Evolutionary conservation across 2,888 invertebrate species (phyloP).

Genomic region (Pristionchus arcanus): DNA sequence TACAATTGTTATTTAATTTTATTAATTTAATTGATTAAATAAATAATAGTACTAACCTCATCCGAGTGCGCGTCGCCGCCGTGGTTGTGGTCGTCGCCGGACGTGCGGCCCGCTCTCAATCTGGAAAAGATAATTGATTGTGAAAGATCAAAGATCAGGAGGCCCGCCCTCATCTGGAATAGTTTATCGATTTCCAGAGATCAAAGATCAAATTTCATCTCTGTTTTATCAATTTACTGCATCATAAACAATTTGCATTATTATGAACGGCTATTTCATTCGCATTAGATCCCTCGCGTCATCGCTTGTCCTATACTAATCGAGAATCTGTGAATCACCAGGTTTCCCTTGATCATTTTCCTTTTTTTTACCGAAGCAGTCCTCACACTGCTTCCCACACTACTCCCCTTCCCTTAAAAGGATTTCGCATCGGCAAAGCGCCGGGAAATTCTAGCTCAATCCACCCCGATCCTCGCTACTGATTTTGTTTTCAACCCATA

Average conservation of each 20-base stretch:
- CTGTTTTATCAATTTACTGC: neutral
- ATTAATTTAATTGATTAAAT: neutral
- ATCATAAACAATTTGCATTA: neutral
- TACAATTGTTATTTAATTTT: neutral
- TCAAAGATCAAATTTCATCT: neutral
- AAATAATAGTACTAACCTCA: neutral
- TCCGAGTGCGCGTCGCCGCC: conserved; percentile 53
- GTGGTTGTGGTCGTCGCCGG: conserved; percentile 11
- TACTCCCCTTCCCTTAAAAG: neutral
- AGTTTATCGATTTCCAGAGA: neutral
- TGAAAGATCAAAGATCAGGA: neutral
- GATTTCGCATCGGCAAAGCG: neutral
- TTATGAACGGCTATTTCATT: neutral
- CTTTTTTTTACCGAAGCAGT: no score
- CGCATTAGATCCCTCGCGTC: neutral
- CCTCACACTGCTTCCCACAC: neutral
- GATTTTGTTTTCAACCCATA: no score
- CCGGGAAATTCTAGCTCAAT: neutral
- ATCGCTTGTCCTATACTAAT: neutral
- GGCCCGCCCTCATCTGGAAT: no score
- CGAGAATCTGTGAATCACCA: no score
- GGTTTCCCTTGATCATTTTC: no score
- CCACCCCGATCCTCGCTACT: neutral
- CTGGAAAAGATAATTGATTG: conserved; percentile 1
- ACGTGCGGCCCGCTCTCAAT: conserved; percentile 6